Conservation (phyloP, 2,113 vertebrate genomes). For the Numida meleagris region DNA sequence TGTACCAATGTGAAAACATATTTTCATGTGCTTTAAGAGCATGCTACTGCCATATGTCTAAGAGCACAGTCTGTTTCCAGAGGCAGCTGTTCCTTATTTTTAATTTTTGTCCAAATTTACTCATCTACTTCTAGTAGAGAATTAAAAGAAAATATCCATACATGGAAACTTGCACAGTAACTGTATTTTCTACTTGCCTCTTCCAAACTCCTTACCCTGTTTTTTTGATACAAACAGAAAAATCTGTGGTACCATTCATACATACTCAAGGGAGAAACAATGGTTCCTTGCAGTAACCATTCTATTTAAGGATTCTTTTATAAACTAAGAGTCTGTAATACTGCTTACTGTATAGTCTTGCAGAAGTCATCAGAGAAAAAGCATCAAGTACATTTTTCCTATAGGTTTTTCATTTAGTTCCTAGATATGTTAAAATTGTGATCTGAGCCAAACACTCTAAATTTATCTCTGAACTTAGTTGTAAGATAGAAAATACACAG, state of each 20-base stretch:
- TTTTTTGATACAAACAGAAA: neutral
- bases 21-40: neutral
- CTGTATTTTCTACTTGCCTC: neutral
- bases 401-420: neutral
- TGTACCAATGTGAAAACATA: neutral
- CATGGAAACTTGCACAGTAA: neutral
- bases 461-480: neutral
- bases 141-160: neutral
- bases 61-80: slow-evolving; percentile 36
- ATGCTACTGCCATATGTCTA: slow-evolving; percentile 9
- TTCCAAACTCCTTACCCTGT: neutral
- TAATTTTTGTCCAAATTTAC: neutral
- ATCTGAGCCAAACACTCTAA: neutral
- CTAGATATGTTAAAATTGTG: neutral
- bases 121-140: neutral
- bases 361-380: neutral
- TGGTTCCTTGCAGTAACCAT: neutral
- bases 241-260: neutral
- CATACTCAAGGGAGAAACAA: neutral
- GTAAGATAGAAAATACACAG: neutral
- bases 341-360: neutral
- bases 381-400: neutral
- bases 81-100: slow-evolving; percentile 39
- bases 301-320: neutral
- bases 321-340: neutral